Percentiles rank a stretch among this genome's conserved stretches.
phyloP scores from a whole-genome alignment of 1,140 invertebrate genomes.

The Ladona fulva region DNA sequence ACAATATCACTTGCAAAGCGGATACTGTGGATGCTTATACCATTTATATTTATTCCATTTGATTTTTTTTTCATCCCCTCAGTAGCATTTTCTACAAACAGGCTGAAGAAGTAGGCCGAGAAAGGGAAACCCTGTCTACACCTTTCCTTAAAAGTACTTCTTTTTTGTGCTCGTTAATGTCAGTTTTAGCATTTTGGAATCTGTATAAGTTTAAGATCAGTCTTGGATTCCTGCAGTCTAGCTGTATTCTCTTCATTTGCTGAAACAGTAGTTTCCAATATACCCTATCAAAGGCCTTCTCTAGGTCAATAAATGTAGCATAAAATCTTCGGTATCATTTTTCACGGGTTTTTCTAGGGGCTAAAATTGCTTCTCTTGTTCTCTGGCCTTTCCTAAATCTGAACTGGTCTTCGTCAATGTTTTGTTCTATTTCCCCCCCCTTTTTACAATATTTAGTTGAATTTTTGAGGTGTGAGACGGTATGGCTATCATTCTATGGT shows the following conservation, averaged over 20 bases:
- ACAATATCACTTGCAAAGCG: not conserved
- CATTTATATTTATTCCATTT: not conserved
- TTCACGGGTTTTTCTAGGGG: conserved; percentile 15
- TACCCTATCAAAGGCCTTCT: conserved; percentile 16
- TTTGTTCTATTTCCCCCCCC: not conserved
- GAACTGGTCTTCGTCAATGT: conserved; percentile 17
- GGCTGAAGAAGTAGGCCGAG: not conserved
- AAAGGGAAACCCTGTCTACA: conserved; percentile 16
- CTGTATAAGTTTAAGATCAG: too few species aligned
- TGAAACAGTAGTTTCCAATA: conserved; percentile 18
- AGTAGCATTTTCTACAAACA: not conserved
- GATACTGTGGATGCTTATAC: not conserved
- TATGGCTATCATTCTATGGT: conserved; percentile 13
- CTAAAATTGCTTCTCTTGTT: conserved; percentile 18
- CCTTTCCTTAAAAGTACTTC: conserved; percentile 17
- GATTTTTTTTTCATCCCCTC: not conserved
- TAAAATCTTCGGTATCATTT: conserved; percentile 10
- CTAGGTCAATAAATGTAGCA: not conserved
- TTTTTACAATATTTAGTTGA: not conserved
- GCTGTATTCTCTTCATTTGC: conserved; percentile 13
- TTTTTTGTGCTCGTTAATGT: conserved; percentile 13
- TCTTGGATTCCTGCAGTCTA: conserved; percentile 18
- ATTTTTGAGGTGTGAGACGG: not conserved
- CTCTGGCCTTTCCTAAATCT: conserved; percentile 14
- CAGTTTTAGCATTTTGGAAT: too few species aligned